phyloP scores from a whole-genome alignment of 2,888 invertebrate species.

The Pseudococcus longispinus region DNA sequence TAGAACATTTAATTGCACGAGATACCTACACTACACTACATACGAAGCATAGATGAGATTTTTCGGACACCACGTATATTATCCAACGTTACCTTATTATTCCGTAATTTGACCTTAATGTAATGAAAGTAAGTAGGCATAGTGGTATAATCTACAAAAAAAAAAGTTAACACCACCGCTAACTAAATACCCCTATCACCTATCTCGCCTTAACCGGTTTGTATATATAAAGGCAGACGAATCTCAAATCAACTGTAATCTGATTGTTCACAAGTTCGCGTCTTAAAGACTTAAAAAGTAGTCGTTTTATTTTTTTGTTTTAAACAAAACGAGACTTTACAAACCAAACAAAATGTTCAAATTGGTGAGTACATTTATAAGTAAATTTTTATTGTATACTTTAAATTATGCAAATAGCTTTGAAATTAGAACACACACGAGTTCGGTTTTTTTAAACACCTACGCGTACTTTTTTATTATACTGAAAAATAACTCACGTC shows the following conservation, averaged over 20 bases:
- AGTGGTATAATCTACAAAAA: slow-evolving; percentile 11
- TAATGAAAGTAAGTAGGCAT: slow-evolving; percentile 44
- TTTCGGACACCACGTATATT: slow-evolving; percentile 26
- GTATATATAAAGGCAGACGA: slow-evolving; percentile 24
- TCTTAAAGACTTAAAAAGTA: slow-evolving; percentile 40
- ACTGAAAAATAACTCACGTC: slow-evolving; percentile 4
- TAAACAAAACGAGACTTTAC: slow-evolving; percentile 51
- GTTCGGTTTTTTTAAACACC: background rate
- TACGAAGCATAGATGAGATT: background rate
- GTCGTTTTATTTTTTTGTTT: slow-evolving; percentile 49
- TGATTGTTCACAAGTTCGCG: slow-evolving; percentile 46
- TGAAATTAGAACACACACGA: background rate
- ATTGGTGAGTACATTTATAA: slow-evolving; percentile 34
- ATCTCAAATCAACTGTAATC: slow-evolving; percentile 23
- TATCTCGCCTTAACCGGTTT: slow-evolving; percentile 32
- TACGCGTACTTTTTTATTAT: background rate
- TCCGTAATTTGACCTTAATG: slow-evolving; percentile 43
- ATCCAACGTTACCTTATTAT: slow-evolving; percentile 1
- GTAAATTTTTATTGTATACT: background rate
- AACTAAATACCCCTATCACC: slow-evolving; percentile 40
- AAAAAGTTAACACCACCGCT: slow-evolving; percentile 9
- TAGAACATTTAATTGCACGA: background rate
- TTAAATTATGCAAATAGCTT: background rate
- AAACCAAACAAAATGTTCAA: slow-evolving; percentile 47
- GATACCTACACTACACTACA: background rate